Conservation (phyloP, 2,113 vertebrate species). For the Catagonus wagneri region DNA sequence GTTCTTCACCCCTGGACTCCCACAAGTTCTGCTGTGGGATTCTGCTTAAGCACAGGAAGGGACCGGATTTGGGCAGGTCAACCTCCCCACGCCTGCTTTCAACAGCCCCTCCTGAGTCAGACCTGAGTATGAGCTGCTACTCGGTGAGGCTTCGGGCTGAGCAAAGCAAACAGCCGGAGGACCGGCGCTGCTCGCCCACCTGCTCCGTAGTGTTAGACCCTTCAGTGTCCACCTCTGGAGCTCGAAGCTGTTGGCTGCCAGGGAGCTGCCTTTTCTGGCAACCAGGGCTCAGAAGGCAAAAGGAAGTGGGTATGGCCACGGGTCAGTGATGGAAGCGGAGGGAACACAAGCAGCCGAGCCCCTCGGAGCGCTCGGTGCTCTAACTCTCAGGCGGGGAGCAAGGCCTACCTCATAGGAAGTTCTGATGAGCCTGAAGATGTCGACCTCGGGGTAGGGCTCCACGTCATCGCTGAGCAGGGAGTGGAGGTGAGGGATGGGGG, state of each 20-base stretch:
- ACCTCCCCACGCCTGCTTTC: no score
- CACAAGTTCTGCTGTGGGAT: neutral
- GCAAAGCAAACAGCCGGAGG: neutral
- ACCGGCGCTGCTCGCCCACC: neutral
- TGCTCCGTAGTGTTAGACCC: neutral
- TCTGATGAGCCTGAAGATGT: constrained; percentile 97
- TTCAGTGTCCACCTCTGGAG: neutral
- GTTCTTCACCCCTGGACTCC: neutral
- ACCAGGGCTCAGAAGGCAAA: neutral
- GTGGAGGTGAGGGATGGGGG: constrained; percentile 98
- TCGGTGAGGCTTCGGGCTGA: neutral
- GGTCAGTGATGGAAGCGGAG: neutral
- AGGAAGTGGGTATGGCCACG: neutral
- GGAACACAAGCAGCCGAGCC: neutral
- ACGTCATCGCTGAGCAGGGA: constrained; percentile 96
- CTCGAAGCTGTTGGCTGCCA: neutral
- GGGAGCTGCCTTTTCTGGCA: neutral
- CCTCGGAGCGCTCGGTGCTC: accelerated
- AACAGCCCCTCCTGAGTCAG: neutral
- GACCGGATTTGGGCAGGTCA: neutral
- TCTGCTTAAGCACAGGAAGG: no score
- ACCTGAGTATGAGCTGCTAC: neutral
- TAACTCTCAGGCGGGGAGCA: neutral
- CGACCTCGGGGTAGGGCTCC: constrained; percentile 96
- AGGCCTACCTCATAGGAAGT: constrained; percentile 95